Percentiles rank a stretch among this genome's conserved stretches.
These are phyloP conservation scores for Incurvaria masculella DNA, from an alignment of 2,888 invertebrate species.

Conservation along the genomic window DNA sequence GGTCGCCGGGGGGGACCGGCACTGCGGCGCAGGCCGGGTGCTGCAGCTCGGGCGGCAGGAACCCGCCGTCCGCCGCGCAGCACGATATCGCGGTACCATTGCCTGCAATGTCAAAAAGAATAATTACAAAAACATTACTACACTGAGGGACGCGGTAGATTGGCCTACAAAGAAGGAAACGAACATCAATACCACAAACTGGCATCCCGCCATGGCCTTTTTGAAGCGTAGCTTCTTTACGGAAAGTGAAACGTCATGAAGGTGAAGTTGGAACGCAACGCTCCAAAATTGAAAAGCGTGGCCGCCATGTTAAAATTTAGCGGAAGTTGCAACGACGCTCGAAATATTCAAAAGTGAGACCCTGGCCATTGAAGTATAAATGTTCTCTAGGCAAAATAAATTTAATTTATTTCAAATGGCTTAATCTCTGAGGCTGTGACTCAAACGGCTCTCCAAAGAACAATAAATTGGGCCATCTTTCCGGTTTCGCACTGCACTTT, in stretches of 20 bases:
- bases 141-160: no score
- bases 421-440: no score
- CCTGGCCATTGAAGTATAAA: not conserved
- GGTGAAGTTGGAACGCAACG: not conserved
- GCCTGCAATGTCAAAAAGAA: slow-evolving; percentile 39
- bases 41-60: slow-evolving; percentile 47
- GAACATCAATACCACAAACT: no score
- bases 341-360: not conserved
- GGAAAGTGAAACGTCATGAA: no score
- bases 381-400: not conserved
- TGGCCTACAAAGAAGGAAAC: no score
- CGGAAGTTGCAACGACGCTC: not conserved
- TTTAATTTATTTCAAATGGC: no score
- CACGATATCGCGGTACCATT: slow-evolving; percentile 71
- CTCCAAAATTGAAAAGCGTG: not conserved
- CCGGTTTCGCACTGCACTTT: no score
- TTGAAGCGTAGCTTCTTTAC: no score
- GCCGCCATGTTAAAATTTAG: not conserved
- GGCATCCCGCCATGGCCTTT: no score
- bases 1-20: slow-evolving; percentile 54
- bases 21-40: slow-evolving; percentile 72
- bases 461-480: no score
- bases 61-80: slow-evolving; percentile 59
- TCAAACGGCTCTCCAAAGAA: no score
- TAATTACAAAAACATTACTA: no score